A percentile compares a stretch with the other conserved stretches of the same genome.
phyloP scores from a whole-genome alignment of 2,888 invertebrate genomes.

The Eupithecia subfuscata region DNA sequence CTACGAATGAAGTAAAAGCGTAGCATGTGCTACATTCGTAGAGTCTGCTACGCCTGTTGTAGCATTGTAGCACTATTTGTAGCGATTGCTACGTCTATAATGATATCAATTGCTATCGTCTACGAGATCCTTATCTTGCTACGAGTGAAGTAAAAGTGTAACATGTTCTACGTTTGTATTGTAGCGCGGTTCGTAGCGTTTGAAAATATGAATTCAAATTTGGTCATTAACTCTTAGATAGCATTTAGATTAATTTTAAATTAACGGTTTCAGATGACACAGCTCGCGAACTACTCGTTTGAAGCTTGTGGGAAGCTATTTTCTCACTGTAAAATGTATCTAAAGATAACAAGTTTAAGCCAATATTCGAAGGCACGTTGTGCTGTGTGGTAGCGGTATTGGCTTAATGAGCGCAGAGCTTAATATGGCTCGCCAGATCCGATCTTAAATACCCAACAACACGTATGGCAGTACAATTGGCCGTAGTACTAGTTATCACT shows the following conservation, averaged over 20 bases:
- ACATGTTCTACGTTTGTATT: not conserved
- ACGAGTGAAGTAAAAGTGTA: not conserved
- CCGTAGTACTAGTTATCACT: not conserved
- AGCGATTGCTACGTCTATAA: not conserved
- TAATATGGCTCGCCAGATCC: not conserved
- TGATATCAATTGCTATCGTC: not conserved
- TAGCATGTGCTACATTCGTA: slow-evolving; percentile 17
- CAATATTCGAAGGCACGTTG: too few relatives aligned
- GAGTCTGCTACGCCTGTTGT: not conserved
- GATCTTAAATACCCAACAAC: not conserved
- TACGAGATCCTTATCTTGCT: not conserved
- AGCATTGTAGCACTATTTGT: not conserved
- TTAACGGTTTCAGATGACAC: too few relatives aligned
- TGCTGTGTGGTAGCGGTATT: too few relatives aligned
- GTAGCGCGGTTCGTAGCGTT: not conserved
- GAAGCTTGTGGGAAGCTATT: too few relatives aligned
- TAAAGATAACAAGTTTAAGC: too few relatives aligned
- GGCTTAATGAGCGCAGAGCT: too few relatives aligned
- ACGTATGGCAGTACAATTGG: not conserved
- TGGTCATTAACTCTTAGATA: too few relatives aligned
- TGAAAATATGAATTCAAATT: too few relatives aligned
- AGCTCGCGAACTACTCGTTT: too few relatives aligned
- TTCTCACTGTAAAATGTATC: too few relatives aligned
- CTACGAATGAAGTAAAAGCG: not conserved
- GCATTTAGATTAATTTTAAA: too few relatives aligned